These are phyloP conservation scores for Gryon sp. DNA, from an alignment of 1,140 invertebrate species.

Conservation along the genomic window DNA sequence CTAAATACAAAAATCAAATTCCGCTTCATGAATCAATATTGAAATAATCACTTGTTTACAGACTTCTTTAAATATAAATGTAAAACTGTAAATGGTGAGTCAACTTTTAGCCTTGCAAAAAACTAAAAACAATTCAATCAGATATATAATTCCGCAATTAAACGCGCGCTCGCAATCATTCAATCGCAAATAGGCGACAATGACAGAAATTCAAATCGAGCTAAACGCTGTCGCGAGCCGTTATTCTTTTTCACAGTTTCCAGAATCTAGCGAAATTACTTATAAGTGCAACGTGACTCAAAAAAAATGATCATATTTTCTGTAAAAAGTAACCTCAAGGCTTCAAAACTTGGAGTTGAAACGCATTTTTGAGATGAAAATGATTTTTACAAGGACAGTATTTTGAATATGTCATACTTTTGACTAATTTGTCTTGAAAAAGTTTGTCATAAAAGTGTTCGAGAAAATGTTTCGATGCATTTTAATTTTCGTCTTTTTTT, in stretches of 20 bases:
- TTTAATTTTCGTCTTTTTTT: too few relatives aligned
- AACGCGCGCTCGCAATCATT: slow-evolving; percentile 32
- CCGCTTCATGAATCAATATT: too few relatives aligned
- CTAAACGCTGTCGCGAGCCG: not conserved
- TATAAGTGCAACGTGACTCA: slow-evolving; percentile 40
- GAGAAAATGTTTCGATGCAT: too few relatives aligned
- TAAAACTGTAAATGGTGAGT: not conserved
- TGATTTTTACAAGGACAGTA: slow-evolving; percentile 26
- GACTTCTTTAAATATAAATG: not conserved
- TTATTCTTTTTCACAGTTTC: slow-evolving; percentile 52
- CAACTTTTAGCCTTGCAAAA: slow-evolving; percentile 4
- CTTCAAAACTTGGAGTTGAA: slow-evolving; percentile 8
- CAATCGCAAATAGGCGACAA: slow-evolving; percentile 36
- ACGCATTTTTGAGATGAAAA: slow-evolving; percentile 41
- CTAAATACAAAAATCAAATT: too few relatives aligned
- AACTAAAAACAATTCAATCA: slow-evolving; percentile 16
- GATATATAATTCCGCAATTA: slow-evolving; percentile 22
- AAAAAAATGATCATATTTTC: slow-evolving; percentile 57
- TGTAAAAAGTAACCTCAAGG: slow-evolving; percentile 55
- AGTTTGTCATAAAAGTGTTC: slow-evolving; percentile 32
- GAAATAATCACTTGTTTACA: too few relatives aligned
- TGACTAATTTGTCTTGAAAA: slow-evolving; percentile 49
- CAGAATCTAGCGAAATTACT: slow-evolving; percentile 10
- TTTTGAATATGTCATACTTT: slow-evolving; percentile 38
- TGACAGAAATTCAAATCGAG: slow-evolving; percentile 22